Percentiles rank a stretch among this genome's conserved stretches.
phyloP scores from a whole-genome alignment of 2,888 invertebrate genomes.

The Tuberolachnus salignus region DNA sequence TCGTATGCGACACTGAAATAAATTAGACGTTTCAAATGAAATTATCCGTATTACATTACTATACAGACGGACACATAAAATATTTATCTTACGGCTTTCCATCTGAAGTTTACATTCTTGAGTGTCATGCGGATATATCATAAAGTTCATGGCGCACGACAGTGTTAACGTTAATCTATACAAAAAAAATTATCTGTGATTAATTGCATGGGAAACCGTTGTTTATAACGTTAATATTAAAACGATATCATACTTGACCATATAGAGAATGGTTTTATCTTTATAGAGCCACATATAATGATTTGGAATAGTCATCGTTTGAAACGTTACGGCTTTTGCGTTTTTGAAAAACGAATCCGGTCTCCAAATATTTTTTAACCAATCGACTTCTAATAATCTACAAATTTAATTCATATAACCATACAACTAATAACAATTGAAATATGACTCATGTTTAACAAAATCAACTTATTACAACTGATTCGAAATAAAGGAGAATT shows the following conservation, averaged over 20 bases:
- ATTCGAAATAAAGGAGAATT: too few species aligned
- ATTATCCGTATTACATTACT: too few species aligned
- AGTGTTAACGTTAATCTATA: constrained; percentile 80
- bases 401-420: constrained; percentile 56
- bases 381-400: constrained; percentile 83
- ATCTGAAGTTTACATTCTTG: constrained; percentile 93
- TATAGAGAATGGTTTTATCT: constrained; percentile 83
- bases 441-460: too few species aligned
- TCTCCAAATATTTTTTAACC: constrained; percentile 91
- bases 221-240: constrained; percentile 6
- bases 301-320: constrained; percentile 93
- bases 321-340: constrained; percentile 90
- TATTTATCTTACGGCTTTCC: constrained; percentile 83
- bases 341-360: constrained; percentile 94
- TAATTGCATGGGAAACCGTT: not conserved
- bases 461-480: too few species aligned
- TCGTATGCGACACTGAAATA: constrained; percentile 85
- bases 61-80: too few species aligned
- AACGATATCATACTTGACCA: constrained; percentile 75
- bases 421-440: not conserved
- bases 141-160: constrained; percentile 93
- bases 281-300: constrained; percentile 91
- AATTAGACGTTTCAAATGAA: not conserved
- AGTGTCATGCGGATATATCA: constrained; percentile 92
- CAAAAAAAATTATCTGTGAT: constrained; percentile 58